Base-by-base conservation (phyloP, 2,113 vertebrate species). In the Eulacestoma nigropectus region DNA sequence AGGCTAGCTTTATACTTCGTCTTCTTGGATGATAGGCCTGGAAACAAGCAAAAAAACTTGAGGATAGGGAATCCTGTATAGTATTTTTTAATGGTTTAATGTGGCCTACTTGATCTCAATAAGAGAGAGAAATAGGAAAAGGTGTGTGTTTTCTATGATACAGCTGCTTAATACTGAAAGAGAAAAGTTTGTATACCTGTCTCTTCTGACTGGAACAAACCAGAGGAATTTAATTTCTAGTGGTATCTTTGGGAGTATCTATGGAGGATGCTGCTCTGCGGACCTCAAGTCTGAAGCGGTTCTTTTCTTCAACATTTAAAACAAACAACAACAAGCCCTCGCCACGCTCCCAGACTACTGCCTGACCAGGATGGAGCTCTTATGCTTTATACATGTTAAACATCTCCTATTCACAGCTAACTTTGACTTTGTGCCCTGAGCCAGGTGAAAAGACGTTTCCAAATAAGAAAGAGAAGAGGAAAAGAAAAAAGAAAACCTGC, bases 381-480 rank as follows among this genome's bases (percentile, higher is more conserved):
- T 85, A 90, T 94, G 84, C 27, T 32, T 53, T 90, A 80, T 90
- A 87, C 97, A 96, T 97, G 93, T 94, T 97, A 98, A 98, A 85
- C 78, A 93, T 93, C 86, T 87, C 84, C 93, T 88, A 95, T 98
- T 98, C 93, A 94, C 49, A 95, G 55, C 83, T 77, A 52, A 75
- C 50, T 92, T 87, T 96, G 97, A 97, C 96, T 97, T 91, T 90
- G 73, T 96, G 97, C 93, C 96, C 87, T 30, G 39, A 76, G 83
- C 96, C 97, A 98, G 98, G 97, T 98, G 97, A 98, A 98, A 96
- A 97, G 86, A 96, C 96, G 95, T 96, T 97, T 85, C 44, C 68
- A 93, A 97, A 84, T 84, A 70, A 92, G 81, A 95, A 69, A 81
- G 39, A 35, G 30, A 53, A 72, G 15, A 10, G 9, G 1, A 2